Conservation (phyloP, 2,888 invertebrate species). For the Stegophylla sp. region DNA sequence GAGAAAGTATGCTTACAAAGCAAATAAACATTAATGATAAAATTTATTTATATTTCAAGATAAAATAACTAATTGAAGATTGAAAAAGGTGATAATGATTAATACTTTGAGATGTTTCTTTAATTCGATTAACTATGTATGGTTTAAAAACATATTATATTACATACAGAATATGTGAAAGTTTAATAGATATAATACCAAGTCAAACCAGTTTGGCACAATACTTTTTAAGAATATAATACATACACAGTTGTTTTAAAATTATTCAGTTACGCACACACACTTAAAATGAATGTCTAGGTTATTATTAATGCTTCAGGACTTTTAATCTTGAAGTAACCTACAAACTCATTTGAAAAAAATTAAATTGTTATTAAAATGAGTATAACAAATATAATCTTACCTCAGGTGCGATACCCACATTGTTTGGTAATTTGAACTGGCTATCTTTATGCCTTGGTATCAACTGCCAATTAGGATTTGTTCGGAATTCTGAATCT, state of each 20-base stretch:
- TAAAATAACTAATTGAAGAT: too few relatives aligned
- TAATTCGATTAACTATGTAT: background rate
- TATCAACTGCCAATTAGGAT: constrained; percentile 56
- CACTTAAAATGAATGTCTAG: background rate
- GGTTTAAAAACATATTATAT: background rate
- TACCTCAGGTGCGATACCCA: constrained; percentile 51
- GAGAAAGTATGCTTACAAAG: background rate
- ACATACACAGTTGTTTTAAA: background rate
- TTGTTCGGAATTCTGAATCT: constrained; percentile 55
- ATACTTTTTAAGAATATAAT: background rate
- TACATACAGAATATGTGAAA: background rate
- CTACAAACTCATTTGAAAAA: background rate
- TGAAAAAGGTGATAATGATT: background rate
- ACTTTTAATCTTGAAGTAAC: background rate
- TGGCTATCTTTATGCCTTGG: constrained; percentile 54
- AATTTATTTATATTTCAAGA: background rate
- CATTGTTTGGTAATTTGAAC: constrained; percentile 55
- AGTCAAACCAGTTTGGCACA: background rate
- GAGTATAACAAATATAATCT: background rate
- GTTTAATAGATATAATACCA: background rate
- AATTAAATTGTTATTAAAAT: background rate
- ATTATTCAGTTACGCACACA: background rate
- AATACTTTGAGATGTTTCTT: background rate
- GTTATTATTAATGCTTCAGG: background rate
- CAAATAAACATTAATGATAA: background rate